These are phyloP conservation scores for Semnopithecus entellus DNA, from an alignment of 2,113 vertebrate species.

Conservation along the genomic window DNA sequence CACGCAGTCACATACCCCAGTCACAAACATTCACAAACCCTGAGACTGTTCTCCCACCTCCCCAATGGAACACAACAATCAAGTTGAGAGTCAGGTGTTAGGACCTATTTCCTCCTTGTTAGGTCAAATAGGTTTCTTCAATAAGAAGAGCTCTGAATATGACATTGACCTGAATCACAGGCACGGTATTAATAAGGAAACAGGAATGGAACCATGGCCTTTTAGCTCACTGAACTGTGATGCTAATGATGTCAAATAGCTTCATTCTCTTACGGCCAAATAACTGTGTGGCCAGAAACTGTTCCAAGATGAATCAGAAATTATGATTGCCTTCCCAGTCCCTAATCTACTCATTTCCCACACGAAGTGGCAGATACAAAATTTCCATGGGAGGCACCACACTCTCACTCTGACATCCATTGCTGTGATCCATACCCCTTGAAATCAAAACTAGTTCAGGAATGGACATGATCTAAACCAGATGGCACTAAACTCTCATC, in stretches of 20 bases:
- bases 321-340: not conserved
- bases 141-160: not conserved
- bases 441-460: not conserved
- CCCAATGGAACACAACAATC: not conserved
- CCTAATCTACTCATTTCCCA: not conserved
- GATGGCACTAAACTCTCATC: not conserved
- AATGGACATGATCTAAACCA: not conserved
- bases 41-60: fast-evolving
- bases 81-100: not conserved
- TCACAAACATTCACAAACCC: not conserved
- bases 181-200: not conserved
- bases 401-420: not conserved
- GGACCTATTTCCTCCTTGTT: not conserved
- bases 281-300: not conserved
- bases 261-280: not conserved
- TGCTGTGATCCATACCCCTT: not conserved
- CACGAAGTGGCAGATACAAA: not conserved
- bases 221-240: not conserved
- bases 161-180: not conserved
- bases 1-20: fast-evolving
- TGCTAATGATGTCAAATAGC: not conserved
- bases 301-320: not conserved
- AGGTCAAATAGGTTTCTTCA: not conserved
- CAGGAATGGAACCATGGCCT: not conserved
- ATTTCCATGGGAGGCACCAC: not conserved